Percentiles rank a stretch among this genome's conserved stretches.
Conservation (phyloP, 2,113 vertebrate species). For the Austrofundulus limnaeus region DNA sequence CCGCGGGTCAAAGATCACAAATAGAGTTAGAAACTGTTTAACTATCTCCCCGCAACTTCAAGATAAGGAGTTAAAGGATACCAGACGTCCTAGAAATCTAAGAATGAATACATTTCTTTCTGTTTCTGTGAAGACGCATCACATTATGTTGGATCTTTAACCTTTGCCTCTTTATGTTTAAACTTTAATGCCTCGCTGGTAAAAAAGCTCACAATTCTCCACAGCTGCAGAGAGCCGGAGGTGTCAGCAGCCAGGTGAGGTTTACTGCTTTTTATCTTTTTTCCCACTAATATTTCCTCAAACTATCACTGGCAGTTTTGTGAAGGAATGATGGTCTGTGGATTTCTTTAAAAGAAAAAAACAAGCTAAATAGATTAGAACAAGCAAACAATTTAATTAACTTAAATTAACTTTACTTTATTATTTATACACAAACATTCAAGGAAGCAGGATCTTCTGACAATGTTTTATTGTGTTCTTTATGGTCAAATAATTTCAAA, state of each 20-base stretch:
- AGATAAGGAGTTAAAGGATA: conserved; percentile 45
- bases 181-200: neutral
- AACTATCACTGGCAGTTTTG: too few species aligned
- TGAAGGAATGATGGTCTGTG: too few species aligned
- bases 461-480: too few species aligned
- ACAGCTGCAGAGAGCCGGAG: neutral
- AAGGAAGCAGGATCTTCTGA: too few species aligned
- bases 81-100: neutral
- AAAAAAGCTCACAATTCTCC: neutral
- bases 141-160: neutral
- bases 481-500: too few species aligned
- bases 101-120: neutral
- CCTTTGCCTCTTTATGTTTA: neutral
- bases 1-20: conserved; percentile 18
- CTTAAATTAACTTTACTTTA: too few species aligned
- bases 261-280: neutral
- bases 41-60: conserved; percentile 1
- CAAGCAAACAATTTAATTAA: neutral
- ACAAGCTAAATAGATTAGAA: neutral
- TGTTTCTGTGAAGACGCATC: neutral
- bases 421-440: neutral
- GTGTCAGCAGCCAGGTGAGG: conserved; percentile 6
- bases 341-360: too few species aligned
- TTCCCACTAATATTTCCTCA: neutral
- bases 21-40: conserved; percentile 41